A percentile compares a stretch with the other conserved stretches of the same genome.
These are phyloP conservation scores for Heteractis magnifica DNA, from an alignment of 92 coral and sea anemone species.

Conservation along the genomic window DNA sequence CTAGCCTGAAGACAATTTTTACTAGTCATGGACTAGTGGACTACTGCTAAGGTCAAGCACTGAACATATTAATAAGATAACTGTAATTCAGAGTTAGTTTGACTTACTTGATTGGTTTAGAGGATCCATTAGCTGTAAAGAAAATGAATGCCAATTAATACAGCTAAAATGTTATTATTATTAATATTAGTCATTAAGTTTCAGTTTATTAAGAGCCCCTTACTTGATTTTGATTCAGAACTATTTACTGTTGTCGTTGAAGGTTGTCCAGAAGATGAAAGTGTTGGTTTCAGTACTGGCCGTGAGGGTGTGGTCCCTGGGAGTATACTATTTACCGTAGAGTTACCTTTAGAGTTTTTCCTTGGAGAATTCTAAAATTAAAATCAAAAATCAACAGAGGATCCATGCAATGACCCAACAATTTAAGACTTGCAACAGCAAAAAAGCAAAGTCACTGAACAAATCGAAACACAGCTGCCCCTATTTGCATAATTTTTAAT, in stretches of 20 bases:
- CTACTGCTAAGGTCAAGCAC: too few species aligned
- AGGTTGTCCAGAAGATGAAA: slow-evolving; percentile 43
- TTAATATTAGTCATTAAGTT: neutral
- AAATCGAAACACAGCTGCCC: too few species aligned
- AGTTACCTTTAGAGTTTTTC: slow-evolving; percentile 82
- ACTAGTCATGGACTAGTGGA: too few species aligned
- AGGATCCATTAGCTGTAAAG: slow-evolving; percentile 59
- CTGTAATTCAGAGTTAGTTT: neutral
- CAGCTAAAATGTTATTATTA: neutral
- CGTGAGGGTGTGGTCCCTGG: slow-evolving; percentile 67
- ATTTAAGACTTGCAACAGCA: too few species aligned
- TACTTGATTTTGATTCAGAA: slow-evolving; percentile 13
- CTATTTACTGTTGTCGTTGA: slow-evolving; percentile 33
- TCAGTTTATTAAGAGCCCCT: neutral
- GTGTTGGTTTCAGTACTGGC: slow-evolving; percentile 31
- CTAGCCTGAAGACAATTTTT: too few species aligned
- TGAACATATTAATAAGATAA: too few species aligned
- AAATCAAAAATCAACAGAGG: neutral
- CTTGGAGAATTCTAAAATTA: slow-evolving; percentile 80
- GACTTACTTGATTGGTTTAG: slow-evolving; percentile 83
- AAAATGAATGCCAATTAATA: neutral
- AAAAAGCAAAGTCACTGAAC: too few species aligned
- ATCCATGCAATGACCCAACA: too few species aligned
- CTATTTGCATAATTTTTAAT: too few species aligned
- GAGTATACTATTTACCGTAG: slow-evolving; percentile 54